Base-by-base conservation (phyloP, 2,888 invertebrate species). In the Cinara cedri region DNA sequence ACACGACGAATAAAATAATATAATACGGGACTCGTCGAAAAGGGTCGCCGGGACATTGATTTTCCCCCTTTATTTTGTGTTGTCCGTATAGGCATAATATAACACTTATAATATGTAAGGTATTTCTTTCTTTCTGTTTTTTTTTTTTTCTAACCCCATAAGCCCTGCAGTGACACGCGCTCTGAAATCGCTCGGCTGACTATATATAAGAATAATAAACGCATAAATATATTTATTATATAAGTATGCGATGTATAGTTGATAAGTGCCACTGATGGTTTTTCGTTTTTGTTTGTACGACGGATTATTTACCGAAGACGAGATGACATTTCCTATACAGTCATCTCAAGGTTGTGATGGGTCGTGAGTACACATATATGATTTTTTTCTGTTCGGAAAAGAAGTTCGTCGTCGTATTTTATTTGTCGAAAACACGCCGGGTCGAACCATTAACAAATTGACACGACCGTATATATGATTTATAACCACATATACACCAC, bases 1-100 rank as follows among this genome's bases (percentile, higher is more conserved):
- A 16, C 24, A 55, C 21, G 21, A 13, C 49, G 21, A 14, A 46
- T 46, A 46, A 21, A 16, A n/a, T 46, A 34, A 44, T 54, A 71
- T 19, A 75, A 54, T 75, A 65, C 21, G 19, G 42, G 21, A 65
- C 65, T 75, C 16, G 44, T 63, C 65, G 74, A 63, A n/a, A n/a
- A 75, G 74, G 74, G 63, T 75, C 63, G 74, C 74, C 65, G 74
- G 63, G 65, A 75, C 74, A 75, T 75, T 75, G 74, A 75, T 75
- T 75, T 75, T 75, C 44, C 24, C 74, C 74, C 54, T 65, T 63
- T 75, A 26, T 34, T 34, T 34, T 16, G 1, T 6, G 60, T 60
- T n/a, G n/a, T 54, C 24, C 57, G 24, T 57, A 55, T 55, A 26
- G 34, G 34, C 34, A 34, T 6, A 34, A 34, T 34, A 34, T 34